These are phyloP conservation scores for Stichodactyla helianthus DNA, from an alignment of 64 coral and sea anemone genomes.

Conservation along the genomic window DNA sequence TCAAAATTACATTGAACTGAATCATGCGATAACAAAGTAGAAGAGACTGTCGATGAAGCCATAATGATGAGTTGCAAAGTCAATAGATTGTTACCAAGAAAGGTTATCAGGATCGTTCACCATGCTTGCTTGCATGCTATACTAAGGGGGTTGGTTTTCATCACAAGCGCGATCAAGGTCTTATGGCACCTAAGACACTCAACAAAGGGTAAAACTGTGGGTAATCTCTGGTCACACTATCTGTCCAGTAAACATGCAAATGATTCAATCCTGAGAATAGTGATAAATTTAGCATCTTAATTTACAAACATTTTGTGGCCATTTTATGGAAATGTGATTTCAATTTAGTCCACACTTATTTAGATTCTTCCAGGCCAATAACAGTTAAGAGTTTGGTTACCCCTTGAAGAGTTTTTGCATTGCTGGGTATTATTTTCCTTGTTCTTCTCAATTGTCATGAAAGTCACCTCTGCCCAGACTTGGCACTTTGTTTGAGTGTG, in stretches of 20 bases:
- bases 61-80: neutral
- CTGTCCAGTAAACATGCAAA: neutral
- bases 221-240: neutral
- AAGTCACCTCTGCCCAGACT: too few relatives aligned
- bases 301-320: neutral
- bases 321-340: neutral
- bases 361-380: neutral
- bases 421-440: too few relatives aligned
- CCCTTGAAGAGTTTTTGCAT: too few relatives aligned
- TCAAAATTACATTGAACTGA: neutral
- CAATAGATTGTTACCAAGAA: constrained; percentile 7
- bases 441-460: too few relatives aligned
- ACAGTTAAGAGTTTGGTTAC: too few relatives aligned
- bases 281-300: neutral
- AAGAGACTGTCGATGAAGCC: neutral
- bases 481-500: too few relatives aligned
- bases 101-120: neutral
- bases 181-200: constrained; percentile 8
- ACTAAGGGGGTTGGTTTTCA: constrained; percentile 11
- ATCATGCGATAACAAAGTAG: neutral
- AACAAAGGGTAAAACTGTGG: constrained; percentile 10
- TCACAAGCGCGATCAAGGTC: constrained; percentile 18
- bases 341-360: neutral
- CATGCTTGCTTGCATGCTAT: constrained; percentile 9
- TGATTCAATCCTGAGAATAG: neutral